A percentile compares a stretch with the other conserved stretches of the same genome.
Conservation (phyloP, 1,140 invertebrate genomes). For the Arctopsyche grandis region DNA sequence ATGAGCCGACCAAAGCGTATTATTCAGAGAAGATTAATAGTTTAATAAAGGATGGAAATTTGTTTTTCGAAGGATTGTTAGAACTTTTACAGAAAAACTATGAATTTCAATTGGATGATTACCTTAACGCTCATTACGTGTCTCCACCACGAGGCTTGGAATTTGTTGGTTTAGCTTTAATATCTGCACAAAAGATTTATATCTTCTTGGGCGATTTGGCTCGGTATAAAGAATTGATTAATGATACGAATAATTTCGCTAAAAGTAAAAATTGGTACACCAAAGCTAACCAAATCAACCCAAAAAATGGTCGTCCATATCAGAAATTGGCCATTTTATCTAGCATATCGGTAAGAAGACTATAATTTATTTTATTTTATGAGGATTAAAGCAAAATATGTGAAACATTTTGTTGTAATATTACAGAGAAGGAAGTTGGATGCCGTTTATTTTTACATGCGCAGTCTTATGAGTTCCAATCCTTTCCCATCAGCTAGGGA, state of each 20-base stretch:
- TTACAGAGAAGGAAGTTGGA: conserved; percentile 90
- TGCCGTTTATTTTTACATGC: conserved; percentile 97
- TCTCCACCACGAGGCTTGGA: conserved; percentile 71
- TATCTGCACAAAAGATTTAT: conserved; percentile 88
- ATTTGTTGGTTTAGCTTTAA: conserved; percentile 77
- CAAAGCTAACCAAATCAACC: conserved; percentile 92
- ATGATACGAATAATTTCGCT: conserved; percentile 85
- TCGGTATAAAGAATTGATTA: conserved; percentile 87
- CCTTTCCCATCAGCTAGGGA: conserved; percentile 90
- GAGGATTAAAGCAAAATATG: neutral
- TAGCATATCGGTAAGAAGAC: conserved; percentile 76
- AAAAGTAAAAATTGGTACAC: conserved; percentile 90
- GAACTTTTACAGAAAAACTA: conserved; percentile 78
- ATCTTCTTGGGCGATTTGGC: conserved; percentile 91
- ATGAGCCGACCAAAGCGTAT: conserved; percentile 68
- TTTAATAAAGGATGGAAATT: conserved; percentile 83
- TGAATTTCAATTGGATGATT: conserved; percentile 77
- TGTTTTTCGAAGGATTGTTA: conserved; percentile 82
- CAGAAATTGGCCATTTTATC: conserved; percentile 95
- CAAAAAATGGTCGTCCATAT: conserved; percentile 94
- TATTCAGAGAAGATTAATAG: conserved; percentile 75
- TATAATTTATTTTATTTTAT: neutral
- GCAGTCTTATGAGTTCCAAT: conserved; percentile 93
- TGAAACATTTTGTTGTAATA: conserved; percentile 43
- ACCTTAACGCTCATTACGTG: conserved; percentile 66